phyloP scores from a whole-genome alignment of 2,888 invertebrate species.

The Steromphala cineraria region DNA sequence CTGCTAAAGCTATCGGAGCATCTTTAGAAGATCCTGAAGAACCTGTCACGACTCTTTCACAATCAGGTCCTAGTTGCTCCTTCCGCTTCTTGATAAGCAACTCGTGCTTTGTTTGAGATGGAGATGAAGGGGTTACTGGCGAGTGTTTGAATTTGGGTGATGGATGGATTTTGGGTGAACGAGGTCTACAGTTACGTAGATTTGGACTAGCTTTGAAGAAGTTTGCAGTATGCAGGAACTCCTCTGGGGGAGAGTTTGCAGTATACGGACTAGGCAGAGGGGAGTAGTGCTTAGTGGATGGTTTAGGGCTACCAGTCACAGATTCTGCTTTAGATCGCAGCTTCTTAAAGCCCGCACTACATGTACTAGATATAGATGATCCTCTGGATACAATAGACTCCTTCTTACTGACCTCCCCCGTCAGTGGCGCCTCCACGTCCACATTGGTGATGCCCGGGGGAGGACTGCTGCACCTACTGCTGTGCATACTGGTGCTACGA shows the following conservation, averaged over 20 bases:
- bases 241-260: slow-evolving; percentile 50
- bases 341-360: slow-evolving; percentile 48
- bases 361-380: slow-evolving; percentile 58
- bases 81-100: slow-evolving; percentile 51
- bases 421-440: slow-evolving; percentile 66
- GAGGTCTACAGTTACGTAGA: slow-evolving; percentile 44
- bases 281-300: slow-evolving; percentile 54
- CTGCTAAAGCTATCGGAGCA: slow-evolving; percentile 19
- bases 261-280: slow-evolving; percentile 58
- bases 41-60: slow-evolving; percentile 42
- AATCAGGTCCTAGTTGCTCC: slow-evolving; percentile 35
- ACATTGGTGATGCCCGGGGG: slow-evolving; percentile 49
- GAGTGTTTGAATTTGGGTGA: slow-evolving; percentile 50
- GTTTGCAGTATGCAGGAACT: slow-evolving; percentile 50
- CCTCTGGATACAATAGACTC: slow-evolving; percentile 38
- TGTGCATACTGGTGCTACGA: slow-evolving; percentile 31
- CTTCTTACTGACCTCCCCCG: slow-evolving; percentile 41
- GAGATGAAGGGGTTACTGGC: slow-evolving; percentile 34
- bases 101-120: slow-evolving; percentile 53
- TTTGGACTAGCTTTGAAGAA: slow-evolving; percentile 59
- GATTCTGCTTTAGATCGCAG: slow-evolving; percentile 53
- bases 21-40: slow-evolving; percentile 36
- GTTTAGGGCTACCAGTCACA: slow-evolving; percentile 52
- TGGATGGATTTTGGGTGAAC: slow-evolving; percentile 62
- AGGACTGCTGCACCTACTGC: slow-evolving; percentile 32